A percentile compares a stretch with the other conserved stretches of the same genome.
Evolutionary conservation across 2,888 invertebrate species (phyloP).

Genomic region (Hedya salicella): DNA sequence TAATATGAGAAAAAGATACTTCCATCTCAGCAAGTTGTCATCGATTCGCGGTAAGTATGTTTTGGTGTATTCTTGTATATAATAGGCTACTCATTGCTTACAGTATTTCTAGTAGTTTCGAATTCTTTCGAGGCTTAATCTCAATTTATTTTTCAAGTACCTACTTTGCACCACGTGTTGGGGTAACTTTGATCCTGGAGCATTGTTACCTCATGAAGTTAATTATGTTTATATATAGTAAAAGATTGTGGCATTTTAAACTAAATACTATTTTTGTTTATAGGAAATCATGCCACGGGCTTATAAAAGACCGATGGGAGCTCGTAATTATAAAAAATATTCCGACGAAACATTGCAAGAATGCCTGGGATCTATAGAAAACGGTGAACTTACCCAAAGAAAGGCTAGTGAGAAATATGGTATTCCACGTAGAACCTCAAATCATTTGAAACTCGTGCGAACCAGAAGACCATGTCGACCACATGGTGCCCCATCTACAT

Average conservation of each 20-base stretch:
- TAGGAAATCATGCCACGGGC: not conserved
- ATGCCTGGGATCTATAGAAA: slow-evolving; percentile 41
- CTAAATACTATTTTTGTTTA: not conserved
- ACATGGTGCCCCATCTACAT: no score
- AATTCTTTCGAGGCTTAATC: not conserved
- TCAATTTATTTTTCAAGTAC: no score
- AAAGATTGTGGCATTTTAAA: slow-evolving; percentile 5
- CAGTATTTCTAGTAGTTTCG: not conserved
- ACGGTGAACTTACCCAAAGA: slow-evolving; percentile 25
- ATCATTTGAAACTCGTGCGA: slow-evolving; percentile 19
- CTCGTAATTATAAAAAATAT: slow-evolving; percentile 42
- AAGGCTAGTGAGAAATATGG: slow-evolving; percentile 39
- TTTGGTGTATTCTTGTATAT: no score
- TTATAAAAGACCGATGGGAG: slow-evolving; percentile 23
- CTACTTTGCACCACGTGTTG: no score
- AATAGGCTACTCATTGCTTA: not conserved
- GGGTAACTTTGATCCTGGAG: no score
- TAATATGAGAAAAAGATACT: not conserved
- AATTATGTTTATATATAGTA: slow-evolving; percentile 2
- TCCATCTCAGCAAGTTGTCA: no score
- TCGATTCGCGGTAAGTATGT: no score
- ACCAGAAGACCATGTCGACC: no score
- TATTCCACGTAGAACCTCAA: slow-evolving; percentile 33
- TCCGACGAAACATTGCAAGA: slow-evolving; percentile 37
- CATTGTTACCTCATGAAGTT: slow-evolving; percentile 1